phyloP scores from a whole-genome alignment of 2,113 vertebrate genomes.

The Excalfactoria chinensis region DNA sequence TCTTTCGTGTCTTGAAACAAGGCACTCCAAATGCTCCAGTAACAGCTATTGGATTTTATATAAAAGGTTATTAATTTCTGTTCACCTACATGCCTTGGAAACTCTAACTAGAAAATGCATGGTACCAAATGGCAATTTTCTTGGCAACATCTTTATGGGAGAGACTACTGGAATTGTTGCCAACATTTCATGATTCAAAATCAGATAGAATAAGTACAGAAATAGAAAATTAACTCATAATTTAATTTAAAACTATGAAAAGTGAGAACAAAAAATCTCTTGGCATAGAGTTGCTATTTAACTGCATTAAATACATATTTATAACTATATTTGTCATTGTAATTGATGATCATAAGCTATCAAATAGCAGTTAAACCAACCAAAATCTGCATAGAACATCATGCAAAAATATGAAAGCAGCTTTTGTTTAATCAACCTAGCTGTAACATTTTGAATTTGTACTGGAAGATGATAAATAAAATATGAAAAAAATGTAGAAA shows the following conservation, averaged over 20 bases:
- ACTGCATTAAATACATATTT: not conserved
- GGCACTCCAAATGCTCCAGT: slow-evolving; percentile 97
- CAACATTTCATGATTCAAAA: not conserved
- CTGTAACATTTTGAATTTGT: not conserved
- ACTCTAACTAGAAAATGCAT: not conserved
- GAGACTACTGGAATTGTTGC: not conserved
- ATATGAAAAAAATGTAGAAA: not conserved
- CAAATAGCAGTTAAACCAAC: not conserved
- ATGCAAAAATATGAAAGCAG: not conserved
- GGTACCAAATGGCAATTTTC: not conserved
- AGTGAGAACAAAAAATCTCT: not conserved
- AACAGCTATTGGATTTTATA: slow-evolving; percentile 84
- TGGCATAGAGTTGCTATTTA: not conserved
- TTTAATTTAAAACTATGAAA: not conserved
- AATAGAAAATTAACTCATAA: not conserved
- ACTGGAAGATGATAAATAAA: not conserved
- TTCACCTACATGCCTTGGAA: not conserved
- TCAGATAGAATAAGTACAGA: not conserved
- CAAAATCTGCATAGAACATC: not conserved
- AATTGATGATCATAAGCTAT: not conserved
- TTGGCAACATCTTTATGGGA: not conserved
- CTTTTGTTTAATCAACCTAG: not conserved
- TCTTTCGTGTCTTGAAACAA: slow-evolving; percentile 97
- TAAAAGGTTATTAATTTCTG: slow-evolving; percentile 25
- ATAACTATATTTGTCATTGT: not conserved